phyloP scores from a whole-genome alignment of 2,888 invertebrate genomes.

The Diarsia dahlii region DNA sequence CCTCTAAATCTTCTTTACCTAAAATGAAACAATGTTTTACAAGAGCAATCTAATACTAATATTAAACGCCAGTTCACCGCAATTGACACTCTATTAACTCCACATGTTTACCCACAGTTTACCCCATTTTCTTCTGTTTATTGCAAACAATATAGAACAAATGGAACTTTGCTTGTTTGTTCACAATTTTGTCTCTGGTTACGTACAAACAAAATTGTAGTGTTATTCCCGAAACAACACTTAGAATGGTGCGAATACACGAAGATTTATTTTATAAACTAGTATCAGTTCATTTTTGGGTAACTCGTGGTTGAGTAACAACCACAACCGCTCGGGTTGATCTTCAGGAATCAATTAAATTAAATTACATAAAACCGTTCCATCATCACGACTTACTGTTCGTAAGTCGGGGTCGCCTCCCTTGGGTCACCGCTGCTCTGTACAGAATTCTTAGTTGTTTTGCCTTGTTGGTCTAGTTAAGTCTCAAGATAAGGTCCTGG shows the following conservation, averaged over 20 bases:
- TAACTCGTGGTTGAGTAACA: no score
- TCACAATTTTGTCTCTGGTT: constrained; percentile 5
- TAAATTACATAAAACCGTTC: no score
- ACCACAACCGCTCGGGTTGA: no score
- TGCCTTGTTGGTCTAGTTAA: no score
- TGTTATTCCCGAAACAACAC: background rate
- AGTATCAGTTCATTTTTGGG: no score
- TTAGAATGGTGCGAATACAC: background rate
- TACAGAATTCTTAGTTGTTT: no score
- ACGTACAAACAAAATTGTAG: background rate
- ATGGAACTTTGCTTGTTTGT: constrained; percentile 10
- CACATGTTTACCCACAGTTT: constrained; percentile 37
- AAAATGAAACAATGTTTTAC: constrained; percentile 2
- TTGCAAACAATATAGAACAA: constrained; percentile 26
- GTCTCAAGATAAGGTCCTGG: no score
- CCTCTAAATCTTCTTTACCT: no score
- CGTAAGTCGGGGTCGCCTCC: no score
- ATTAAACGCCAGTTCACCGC: constrained; percentile 14
- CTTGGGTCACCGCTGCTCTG: no score
- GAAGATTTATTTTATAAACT: background rate
- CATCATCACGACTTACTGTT: no score
- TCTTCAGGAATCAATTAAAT: no score
- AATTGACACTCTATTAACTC: constrained; percentile 37
- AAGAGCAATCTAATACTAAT: constrained; percentile 2
- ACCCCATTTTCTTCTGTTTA: constrained; percentile 36